Conservation (phyloP, 2,797 vertebrate genomes). For the Pachyuromys duprasi region DNA sequence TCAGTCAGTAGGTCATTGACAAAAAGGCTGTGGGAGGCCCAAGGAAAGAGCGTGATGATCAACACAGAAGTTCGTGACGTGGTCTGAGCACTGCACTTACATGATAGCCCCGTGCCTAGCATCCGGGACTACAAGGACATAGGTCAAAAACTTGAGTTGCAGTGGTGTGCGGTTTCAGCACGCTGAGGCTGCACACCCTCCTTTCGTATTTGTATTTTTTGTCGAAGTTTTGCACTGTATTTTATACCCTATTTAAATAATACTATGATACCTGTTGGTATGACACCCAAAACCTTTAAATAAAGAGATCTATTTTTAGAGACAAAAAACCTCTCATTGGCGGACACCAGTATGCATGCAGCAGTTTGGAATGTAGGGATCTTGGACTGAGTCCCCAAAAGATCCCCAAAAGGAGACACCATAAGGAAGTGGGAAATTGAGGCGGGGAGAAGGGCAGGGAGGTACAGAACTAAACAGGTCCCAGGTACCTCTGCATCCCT, state of each 20-base stretch:
- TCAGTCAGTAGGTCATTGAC: not conserved
- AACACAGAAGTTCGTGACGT: rapidly evolving
- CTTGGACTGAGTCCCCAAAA: not conserved
- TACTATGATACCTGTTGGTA: not conserved
- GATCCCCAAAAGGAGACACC: not conserved
- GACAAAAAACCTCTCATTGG: slow-evolving; percentile 39
- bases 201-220: slow-evolving; percentile 54
- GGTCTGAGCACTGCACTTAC: not conserved
- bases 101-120: not conserved
- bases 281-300: slow-evolving; percentile 51
- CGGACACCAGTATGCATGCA: not conserved
- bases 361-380: not conserved
- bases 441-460: no score
- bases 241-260: slow-evolving; percentile 62
- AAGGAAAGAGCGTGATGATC: not conserved
- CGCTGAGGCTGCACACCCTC: not conserved
- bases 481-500: not conserved
- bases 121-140: not conserved
- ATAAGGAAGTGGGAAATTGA: not conserved
- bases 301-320: slow-evolving; percentile 78
- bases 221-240: slow-evolving; percentile 43
- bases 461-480: no score
- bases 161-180: not conserved
- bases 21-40: not conserved
- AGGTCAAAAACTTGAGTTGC: not conserved